phyloP scores from a whole-genome alignment of 2,797 vertebrate species.

The Epinephelus coioides region DNA sequence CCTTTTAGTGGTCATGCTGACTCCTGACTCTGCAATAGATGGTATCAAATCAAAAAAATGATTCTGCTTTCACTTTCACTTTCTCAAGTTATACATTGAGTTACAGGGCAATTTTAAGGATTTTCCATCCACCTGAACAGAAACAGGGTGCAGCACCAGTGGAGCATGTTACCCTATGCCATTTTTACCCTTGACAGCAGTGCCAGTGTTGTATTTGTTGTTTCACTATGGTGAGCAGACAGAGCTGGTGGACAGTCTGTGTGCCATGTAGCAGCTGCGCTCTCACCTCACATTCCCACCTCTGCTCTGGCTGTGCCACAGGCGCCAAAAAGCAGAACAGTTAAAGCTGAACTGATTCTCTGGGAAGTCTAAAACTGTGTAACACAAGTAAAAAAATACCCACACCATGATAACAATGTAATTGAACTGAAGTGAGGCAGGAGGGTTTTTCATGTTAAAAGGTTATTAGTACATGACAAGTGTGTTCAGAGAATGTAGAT shows the following conservation, averaged over 20 bases:
- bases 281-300: conserved; percentile 39
- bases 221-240: conserved; percentile 59
- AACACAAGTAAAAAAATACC: too few relatives aligned
- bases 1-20: background rate
- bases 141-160: background rate
- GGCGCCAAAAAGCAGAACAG: background rate
- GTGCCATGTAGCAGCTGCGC: conserved; percentile 47
- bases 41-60: background rate
- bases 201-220: conserved; percentile 68
- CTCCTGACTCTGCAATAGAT: background rate
- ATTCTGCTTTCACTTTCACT: background rate
- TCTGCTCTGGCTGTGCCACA: conserved; percentile 12
- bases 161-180: conserved; percentile 14
- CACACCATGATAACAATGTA: background rate
- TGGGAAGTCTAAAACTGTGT: background rate
- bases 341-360: background rate
- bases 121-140: conserved; percentile 9
- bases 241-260: conserved; percentile 26
- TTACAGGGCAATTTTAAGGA: background rate
- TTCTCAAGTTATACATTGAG: background rate
- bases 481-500: background rate
- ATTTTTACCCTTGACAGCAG: conserved; percentile 51
- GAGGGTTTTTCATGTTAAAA: background rate
- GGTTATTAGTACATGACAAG: background rate
- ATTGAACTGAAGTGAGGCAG: background rate